Percentiles rank a stretch among this genome's conserved stretches.
These are phyloP conservation scores for Euzophera pinguis DNA, from an alignment of 2,888 invertebrate genomes.

Conservation along the genomic window DNA sequence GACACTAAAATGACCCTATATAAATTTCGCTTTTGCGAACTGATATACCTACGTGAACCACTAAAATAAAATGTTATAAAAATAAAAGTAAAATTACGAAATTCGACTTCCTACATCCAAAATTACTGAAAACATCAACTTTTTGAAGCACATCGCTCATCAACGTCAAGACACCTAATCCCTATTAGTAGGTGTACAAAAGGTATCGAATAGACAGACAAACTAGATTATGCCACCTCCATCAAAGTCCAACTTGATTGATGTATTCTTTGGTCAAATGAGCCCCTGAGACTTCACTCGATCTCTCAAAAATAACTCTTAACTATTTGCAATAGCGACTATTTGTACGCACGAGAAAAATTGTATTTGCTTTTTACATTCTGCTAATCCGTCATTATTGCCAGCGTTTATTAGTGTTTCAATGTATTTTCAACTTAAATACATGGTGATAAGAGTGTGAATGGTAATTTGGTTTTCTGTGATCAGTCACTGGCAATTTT, in stretches of 20 bases:
- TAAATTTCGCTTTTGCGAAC: too few relatives aligned
- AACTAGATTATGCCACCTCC: conserved; percentile 67
- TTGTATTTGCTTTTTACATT: conserved; percentile 32
- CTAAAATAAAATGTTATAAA: too few relatives aligned
- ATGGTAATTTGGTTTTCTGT: conserved; percentile 22
- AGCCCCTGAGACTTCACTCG: conserved; percentile 23
- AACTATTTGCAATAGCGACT: conserved; percentile 17
- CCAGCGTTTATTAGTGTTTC: conserved; percentile 15
- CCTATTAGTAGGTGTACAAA: conserved; percentile 49
- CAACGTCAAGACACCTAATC: conserved; percentile 41
- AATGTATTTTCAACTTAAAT: conserved; percentile 24
- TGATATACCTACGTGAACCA: too few relatives aligned
- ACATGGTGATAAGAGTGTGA: conserved; percentile 4
- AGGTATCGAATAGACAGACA: conserved; percentile 50
- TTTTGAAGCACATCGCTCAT: conserved; percentile 2
- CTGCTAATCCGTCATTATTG: conserved; percentile 42
- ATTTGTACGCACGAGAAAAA: conserved; percentile 18
- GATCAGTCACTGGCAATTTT: conserved; percentile 35
- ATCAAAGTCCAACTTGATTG: conserved; percentile 66
- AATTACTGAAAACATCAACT: too few relatives aligned
- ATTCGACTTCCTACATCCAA: too few relatives aligned
- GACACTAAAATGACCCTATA: too few relatives aligned
- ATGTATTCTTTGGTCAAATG: conserved; percentile 55
- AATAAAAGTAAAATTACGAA: too few relatives aligned
- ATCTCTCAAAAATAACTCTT: conserved; percentile 19